phyloP scores from a whole-genome alignment of 1,140 invertebrate species.

The Euborellia annulipes region DNA sequence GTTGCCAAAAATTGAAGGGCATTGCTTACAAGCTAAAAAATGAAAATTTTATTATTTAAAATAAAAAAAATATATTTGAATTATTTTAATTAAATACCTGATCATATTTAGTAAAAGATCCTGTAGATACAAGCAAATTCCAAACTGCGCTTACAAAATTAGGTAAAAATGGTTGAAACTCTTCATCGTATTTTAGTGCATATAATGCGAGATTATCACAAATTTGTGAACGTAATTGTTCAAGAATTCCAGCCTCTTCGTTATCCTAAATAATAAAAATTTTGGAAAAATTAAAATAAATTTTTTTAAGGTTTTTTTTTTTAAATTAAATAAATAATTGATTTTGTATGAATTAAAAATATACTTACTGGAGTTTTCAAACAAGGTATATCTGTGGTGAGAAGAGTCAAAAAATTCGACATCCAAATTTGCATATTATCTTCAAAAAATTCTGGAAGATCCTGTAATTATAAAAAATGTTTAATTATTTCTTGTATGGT shows the following conservation, averaged over 20 bases:
- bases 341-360: not conserved
- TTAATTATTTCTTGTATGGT: too few species aligned
- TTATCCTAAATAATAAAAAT: conserved; percentile 53
- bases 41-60: conserved; percentile 8
- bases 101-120: conserved; percentile 81
- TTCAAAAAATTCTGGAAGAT: conserved; percentile 96
- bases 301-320: too few species aligned
- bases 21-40: conserved; percentile 77
- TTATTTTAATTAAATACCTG: conserved; percentile 42
- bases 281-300: too few species aligned
- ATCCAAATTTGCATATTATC: conserved; percentile 95
- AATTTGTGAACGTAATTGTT: conserved; percentile 84
- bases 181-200: conserved; percentile 95
- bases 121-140: conserved; percentile 72
- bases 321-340: not conserved
- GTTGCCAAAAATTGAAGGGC: conserved; percentile 88
- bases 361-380: conserved; percentile 43
- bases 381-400: conserved; percentile 59
- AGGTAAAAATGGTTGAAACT: conserved; percentile 76
- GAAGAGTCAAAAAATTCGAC: conserved; percentile 67
- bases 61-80: not conserved
- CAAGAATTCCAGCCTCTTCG: conserved; percentile 77
- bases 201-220: conserved; percentile 91
- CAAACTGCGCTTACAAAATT: conserved; percentile 86
- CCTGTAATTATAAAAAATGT: too few species aligned